Base-by-base conservation (phyloP, 2,888 invertebrate species). In the Byasa hedistus region DNA sequence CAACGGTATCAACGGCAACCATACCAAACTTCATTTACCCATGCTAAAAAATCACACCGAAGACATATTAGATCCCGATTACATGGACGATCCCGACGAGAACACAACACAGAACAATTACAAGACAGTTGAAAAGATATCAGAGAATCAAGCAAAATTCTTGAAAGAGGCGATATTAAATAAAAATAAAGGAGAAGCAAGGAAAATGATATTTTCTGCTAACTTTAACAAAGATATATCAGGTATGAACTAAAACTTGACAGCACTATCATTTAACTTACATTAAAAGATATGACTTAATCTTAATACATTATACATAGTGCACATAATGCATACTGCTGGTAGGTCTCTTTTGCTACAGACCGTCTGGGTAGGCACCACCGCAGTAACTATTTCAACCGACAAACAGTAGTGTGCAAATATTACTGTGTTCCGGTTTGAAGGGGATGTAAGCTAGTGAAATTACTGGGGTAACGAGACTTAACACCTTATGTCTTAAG, bases 11-110 rank as follows among this genome's bases (percentile, higher is more conserved):
- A 39, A 22, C 22, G 51, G 21, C 7, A 58, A 64, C 10, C 21
- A 21, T 8, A 39, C 64, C 69, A 70, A 82, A 54, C 68, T 79
- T 10, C 70, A 75, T 5, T 65, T 71, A 10, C 71, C 70, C 4
- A 67, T 63, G 66, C 24, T 63, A 5, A 73, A 68, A 57, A 69
- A 67, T 4, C 63, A 65, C 23, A 57, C 65, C 17, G 58, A 59
- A 51, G 57, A 61, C 21, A 54, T 61, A 62, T 19, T 64, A 65
- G 64, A 57, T 60, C 32, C 64, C 57, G 66, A 69, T 60, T 67
- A 69, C 58, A 58, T 68, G 56, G 68, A 69, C 44, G 32, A 52
- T 3, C 59, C 63, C 22, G 63, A 67, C 2, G 64, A 60, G 12
- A 60, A 64, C 23, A 21, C 23, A 15, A 67, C 59, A 32, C 22